Base-by-base conservation (phyloP, 1,140 invertebrate genomes). In the Phocides pigmalion region DNA sequence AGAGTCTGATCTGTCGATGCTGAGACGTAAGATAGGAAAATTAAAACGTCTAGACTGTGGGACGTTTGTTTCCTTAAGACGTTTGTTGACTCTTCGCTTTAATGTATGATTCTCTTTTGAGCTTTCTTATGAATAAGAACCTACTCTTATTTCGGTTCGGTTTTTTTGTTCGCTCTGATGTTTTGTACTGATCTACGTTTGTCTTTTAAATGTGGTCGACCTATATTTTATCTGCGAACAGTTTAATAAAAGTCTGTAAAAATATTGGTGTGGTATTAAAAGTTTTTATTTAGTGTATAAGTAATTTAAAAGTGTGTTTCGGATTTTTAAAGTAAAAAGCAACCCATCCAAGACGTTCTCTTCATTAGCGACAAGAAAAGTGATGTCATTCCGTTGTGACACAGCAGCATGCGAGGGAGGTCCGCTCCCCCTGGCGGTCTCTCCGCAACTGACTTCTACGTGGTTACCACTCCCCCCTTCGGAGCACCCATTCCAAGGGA, bases 281-380 rank as follows among this genome's bases (percentile, higher is more conserved):
- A 32, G 9, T 32, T 32, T 5, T 32, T 3, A 32, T 11, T 1
- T 11, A 32, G n/a, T 11, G 25, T 28, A 2, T 32, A 1, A 32
- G 9, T 11, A 32, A 11, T n/a, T 4, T 39, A 39, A 39, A 44
- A 16, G 17, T 41, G 9, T 41, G 32, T 25, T n/a, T 25, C 37
- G 37, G 11, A 17, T 32, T 20, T 19, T 66, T 74, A 63, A 62
- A 72, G 66, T 59, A 70, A 77, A 84, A 80, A 66, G 74, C 74
- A 71, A 74, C 71, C 66, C 72, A 78, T 82, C 74, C 66, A 82
- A 90, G 86, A 89, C 79, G 82, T 84, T 83, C 80, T 87, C 82
- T 90, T 90, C 88, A 90, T 90, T 90, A 90, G 84, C 82, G 82
- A 83, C 82, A 90, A 89, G 88, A 88, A 87, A 88, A 88, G 84